phyloP scores from a whole-genome alignment of 2,113 vertebrate species.

The Chelonoidis abingdonii region DNA sequence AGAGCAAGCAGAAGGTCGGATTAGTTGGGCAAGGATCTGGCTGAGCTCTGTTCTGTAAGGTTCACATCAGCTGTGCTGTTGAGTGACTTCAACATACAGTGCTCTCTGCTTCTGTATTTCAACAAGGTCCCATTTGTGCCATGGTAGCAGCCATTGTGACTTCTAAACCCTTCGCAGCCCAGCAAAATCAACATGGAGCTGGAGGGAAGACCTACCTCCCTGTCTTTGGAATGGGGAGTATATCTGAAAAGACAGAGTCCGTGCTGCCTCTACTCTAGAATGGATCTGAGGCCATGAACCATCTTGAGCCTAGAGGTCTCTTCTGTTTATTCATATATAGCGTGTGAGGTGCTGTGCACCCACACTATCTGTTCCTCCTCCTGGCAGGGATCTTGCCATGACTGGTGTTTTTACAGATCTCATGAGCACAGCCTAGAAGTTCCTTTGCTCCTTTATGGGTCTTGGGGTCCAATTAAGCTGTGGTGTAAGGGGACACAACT shows the following conservation, averaged over 20 bases:
- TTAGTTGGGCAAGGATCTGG: not conserved
- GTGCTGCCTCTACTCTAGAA: rapidly evolving
- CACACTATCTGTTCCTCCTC: rapidly evolving
- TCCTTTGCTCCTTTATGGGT: not conserved
- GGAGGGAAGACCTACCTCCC: not conserved
- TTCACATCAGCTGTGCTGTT: not conserved
- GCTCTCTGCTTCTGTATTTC: rapidly evolving
- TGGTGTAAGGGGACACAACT: not conserved
- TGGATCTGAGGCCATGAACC: not conserved
- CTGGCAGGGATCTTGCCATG: not conserved
- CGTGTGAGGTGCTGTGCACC: rapidly evolving
- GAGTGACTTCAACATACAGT: not conserved
- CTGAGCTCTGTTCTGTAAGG: not conserved
- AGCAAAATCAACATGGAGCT: rapidly evolving
- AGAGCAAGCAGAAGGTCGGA: not conserved
- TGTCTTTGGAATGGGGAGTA: not conserved
- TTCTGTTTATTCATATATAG: not conserved
- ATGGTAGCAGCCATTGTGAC: not conserved
- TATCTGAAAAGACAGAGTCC: not conserved
- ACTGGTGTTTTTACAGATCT: not conserved
- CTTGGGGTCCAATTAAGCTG: not conserved
- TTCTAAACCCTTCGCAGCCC: not conserved
- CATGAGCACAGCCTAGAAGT: rapidly evolving
- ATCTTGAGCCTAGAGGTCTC: not conserved
- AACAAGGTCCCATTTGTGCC: not conserved